Evolutionary conservation across 2,113 vertebrate genomes (phyloP).

Genomic region (Oreamnos americanus): DNA sequence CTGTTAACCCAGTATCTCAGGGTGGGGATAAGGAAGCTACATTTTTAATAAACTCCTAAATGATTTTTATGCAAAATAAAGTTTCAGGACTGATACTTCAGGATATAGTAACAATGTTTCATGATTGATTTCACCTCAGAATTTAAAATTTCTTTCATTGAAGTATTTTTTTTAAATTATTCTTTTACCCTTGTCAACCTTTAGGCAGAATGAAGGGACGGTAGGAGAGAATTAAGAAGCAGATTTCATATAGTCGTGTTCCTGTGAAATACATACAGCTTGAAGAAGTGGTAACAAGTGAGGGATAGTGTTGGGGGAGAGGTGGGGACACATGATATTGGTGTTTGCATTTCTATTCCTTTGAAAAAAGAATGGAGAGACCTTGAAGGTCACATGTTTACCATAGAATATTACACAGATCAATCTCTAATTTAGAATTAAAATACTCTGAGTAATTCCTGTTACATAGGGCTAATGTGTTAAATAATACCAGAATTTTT

Average conservation of each 20-base stretch:
- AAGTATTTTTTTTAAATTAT: not conserved
- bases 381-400: not conserved
- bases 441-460: not conserved
- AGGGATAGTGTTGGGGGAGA: not conserved
- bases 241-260: not conserved
- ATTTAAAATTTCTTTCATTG: not conserved
- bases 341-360: not conserved
- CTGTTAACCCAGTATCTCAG: not conserved
- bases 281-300: not conserved
- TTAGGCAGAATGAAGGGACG: not conserved
- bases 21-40: not conserved
- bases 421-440: not conserved
- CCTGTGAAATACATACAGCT: not conserved
- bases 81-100: not conserved
- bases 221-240: not conserved
- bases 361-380: not conserved
- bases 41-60: not conserved
- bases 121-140: not conserved
- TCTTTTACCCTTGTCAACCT: not conserved
- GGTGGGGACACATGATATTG: not conserved
- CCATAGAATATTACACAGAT: not conserved
- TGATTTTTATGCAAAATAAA: slow-evolving; percentile 15
- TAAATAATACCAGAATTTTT: not conserved
- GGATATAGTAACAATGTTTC: not conserved
- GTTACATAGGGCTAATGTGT: not conserved